Evolutionary conservation across 2,888 invertebrate species (phyloP), one percentile per base, ranked within the genome.

Genomic region (Spisula subtruncata): DNA sequence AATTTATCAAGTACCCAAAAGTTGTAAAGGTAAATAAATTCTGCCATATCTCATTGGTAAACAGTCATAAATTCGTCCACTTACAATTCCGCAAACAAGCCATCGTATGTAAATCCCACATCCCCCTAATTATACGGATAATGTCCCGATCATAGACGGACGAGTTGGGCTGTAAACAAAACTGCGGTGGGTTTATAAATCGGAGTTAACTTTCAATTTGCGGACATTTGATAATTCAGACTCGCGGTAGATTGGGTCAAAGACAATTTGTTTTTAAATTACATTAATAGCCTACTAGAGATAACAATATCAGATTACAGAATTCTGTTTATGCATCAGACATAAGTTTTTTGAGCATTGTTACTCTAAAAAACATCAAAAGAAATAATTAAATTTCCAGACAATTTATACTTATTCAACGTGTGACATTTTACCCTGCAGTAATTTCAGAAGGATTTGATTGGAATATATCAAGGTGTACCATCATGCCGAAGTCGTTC

Each of bases 401-500:
- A 66, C 18, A 12, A 75, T 16, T 35, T 75, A 35, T 16, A 32
- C 0, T 75, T 75, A 25, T 32, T 32, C 18, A 29, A n/a, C 14
- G 83, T 46, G 48, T 29, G 81, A 16, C 75, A 75, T 35, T 75
- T 75, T 75, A 75, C 29, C 41, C 35, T 25, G 8, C 14, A 82
- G 41, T 32, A n/a, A 51, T 82, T 32, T 32, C 46, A 18, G 20
- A 85, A 75, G 25, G 20, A 25, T 18, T 29, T 29, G 12, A 51
- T 81, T 75, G 29, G 75, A 46, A 25, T 51, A 46, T 71, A 25
- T 79, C 75, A 35, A 0, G 75, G 29, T 41, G 20, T 71, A 48
- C 6, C 18, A 92, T 92, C 18, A 92, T 92, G 92, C 92, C 92
- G 75, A 92, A 91, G 85, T 83, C 92, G 1, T 92, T 92, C 41